Percentiles rank a stretch among this genome's conserved stretches.
phyloP scores from a whole-genome alignment of 2,797 vertebrate genomes.

The Pampus argenteus region DNA sequence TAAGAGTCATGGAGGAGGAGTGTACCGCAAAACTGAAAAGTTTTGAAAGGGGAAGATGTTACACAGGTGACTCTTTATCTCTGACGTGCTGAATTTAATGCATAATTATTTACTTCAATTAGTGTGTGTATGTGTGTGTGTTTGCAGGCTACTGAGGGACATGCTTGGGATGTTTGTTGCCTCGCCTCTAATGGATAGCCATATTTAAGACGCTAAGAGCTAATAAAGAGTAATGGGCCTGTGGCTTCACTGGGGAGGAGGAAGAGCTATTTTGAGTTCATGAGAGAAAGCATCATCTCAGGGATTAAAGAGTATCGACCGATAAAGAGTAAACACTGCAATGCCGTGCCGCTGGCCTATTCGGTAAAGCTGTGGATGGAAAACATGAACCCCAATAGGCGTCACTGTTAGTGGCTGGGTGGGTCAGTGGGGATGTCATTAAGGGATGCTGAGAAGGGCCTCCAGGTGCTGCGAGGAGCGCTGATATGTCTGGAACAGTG shows the following conservation, averaged over 20 bases:
- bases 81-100: conserved; percentile 61
- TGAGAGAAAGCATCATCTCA: conserved; percentile 80
- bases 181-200: conserved; percentile 78
- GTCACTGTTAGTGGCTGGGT: conserved; percentile 33
- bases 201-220: conserved; percentile 81
- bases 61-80: conserved; percentile 47
- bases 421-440: conserved; percentile 70
- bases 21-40: conserved; percentile 21
- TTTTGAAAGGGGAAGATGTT: conserved; percentile 38
- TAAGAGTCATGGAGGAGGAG: conserved; percentile 47
- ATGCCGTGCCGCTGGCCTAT: conserved; percentile 57
- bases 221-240: conserved; percentile 85
- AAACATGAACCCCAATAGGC: conserved; percentile 47
- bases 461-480: conserved; percentile 68
- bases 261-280: conserved; percentile 81
- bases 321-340: conserved; percentile 76
- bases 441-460: conserved; percentile 51
- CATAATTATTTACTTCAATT: no score
- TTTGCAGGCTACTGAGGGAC: conserved; percentile 43
- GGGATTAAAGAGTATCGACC: conserved; percentile 83
- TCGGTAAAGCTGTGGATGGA: conserved; percentile 63
- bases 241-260: conserved; percentile 69
- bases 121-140: conserved; percentile 36
- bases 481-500: conserved; percentile 62
- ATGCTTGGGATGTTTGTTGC: conserved; percentile 70